These are phyloP conservation scores for Drosophila biarmipes DNA, from an alignment of 1,140 invertebrate species.

Conservation along the genomic window DNA sequence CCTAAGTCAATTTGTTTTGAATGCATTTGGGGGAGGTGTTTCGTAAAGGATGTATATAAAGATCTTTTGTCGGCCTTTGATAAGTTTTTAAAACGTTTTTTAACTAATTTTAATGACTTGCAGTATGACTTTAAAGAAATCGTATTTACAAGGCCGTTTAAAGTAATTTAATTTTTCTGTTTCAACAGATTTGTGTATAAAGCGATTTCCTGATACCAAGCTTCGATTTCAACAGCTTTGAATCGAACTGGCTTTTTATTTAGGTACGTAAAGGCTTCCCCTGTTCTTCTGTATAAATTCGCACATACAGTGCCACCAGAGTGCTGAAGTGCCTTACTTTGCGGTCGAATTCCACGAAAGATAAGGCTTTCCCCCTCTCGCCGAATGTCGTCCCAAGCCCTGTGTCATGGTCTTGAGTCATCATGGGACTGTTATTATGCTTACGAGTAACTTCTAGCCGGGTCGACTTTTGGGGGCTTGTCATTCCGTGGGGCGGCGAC, in stretches of 20 bases:
- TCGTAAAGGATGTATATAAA: too few species aligned
- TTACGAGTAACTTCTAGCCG: slow-evolving; percentile 28
- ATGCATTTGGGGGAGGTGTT: neutral
- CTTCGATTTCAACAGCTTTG: neutral
- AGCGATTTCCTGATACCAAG: neutral
- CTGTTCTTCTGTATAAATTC: neutral
- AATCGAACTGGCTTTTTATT: neutral
- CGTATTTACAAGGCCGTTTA: neutral
- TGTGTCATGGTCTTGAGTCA: slow-evolving; percentile 43
- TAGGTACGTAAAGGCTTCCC: neutral
- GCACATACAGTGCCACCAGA: slow-evolving; percentile 1
- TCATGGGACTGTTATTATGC: slow-evolving; percentile 18
- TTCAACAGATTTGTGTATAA: neutral
- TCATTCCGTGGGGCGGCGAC: slow-evolving; percentile 32
- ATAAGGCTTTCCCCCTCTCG: slow-evolving; percentile 13
- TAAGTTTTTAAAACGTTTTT: too few species aligned
- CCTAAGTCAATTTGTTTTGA: slow-evolving; percentile 14
- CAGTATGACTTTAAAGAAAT: too few species aligned
- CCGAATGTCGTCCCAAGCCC: slow-evolving; percentile 9
- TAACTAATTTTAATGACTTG: too few species aligned
- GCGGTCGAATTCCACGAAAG: slow-evolving; percentile 22
- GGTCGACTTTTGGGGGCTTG: slow-evolving; percentile 61
- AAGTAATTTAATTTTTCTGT: neutral
- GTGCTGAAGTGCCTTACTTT: slow-evolving; percentile 4
- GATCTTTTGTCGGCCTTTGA: too few species aligned